Percentiles rank a stretch among this genome's conserved stretches.
Conservation (phyloP, 2,113 vertebrate genomes). For the Neofelis nebulosa region DNA sequence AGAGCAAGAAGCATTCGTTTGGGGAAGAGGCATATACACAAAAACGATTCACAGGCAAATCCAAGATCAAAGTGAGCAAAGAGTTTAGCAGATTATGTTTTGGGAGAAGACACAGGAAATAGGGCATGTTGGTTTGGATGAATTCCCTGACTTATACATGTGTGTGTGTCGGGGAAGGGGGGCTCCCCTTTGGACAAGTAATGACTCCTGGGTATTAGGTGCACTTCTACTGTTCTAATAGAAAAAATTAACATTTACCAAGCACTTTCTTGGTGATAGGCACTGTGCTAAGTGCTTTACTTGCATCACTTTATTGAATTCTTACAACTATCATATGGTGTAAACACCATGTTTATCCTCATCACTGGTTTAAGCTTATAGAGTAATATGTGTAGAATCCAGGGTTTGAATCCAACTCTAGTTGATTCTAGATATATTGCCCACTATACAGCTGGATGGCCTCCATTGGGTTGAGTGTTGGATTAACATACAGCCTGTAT, state of each 20-base stretch:
- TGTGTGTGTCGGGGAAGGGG: background rate
- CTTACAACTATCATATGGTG: background rate
- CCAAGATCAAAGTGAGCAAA: background rate
- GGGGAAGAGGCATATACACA: background rate
- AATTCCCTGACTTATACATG: background rate
- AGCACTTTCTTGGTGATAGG: background rate
- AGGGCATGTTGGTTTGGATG: background rate
- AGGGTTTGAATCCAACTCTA: conserved; percentile 5
- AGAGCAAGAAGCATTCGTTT: background rate
- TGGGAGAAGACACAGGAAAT: background rate
- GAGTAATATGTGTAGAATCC: background rate
- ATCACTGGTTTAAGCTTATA: background rate
- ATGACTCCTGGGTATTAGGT: background rate
- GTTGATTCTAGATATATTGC: background rate
- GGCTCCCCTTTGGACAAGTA: background rate
- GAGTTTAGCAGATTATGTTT: background rate
- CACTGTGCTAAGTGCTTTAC: background rate
- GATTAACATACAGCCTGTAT: background rate
- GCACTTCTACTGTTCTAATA: background rate
- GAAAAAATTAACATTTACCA: background rate
- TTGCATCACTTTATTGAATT: conserved; percentile 26
- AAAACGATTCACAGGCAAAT: background rate
- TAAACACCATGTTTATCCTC: background rate
- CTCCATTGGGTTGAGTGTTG: background rate
- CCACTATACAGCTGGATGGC: background rate